A percentile compares a stretch with the other conserved stretches of the same genome.
phyloP scores from a whole-genome alignment of 2,113 vertebrate genomes.

The Phoxinus phoxinus region DNA sequence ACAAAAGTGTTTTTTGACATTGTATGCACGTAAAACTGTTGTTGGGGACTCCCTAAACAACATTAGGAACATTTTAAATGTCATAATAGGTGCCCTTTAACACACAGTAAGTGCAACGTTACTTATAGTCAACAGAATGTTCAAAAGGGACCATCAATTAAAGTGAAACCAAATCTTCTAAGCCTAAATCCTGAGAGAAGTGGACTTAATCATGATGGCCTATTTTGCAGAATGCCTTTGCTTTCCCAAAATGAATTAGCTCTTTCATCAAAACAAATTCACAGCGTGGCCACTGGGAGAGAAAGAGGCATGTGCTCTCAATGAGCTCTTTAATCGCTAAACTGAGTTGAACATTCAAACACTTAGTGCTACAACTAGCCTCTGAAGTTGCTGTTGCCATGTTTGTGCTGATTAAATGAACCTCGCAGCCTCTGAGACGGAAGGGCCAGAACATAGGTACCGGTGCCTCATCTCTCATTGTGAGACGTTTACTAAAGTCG shows the following conservation, averaged over 20 bases:
- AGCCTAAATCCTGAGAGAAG: background rate
- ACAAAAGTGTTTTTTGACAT: too few relatives aligned
- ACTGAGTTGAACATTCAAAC: slow-evolving; percentile 15
- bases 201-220: slow-evolving; percentile 20
- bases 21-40: too few relatives aligned
- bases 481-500: slow-evolving; percentile 22
- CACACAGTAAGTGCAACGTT: too few relatives aligned
- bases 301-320: background rate
- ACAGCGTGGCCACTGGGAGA: background rate
- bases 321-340: slow-evolving; percentile 15
- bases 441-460: background rate
- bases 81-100: too few relatives aligned
- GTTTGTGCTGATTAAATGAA: slow-evolving; percentile 41
- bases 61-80: too few relatives aligned
- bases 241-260: slow-evolving; percentile 12
- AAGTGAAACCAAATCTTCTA: too few relatives aligned
- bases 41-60: too few relatives aligned
- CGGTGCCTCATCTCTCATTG: slow-evolving; percentile 20
- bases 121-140: too few relatives aligned
- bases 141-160: too few relatives aligned
- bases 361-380: background rate
- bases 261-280: slow-evolving; percentile 11
- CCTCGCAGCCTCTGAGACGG: background rate
- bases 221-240: slow-evolving; percentile 14
- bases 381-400: background rate